A percentile compares a stretch with the other conserved stretches of the same genome.
phyloP scores from a whole-genome alignment of 2,113 vertebrate genomes.

The Erythrolamprus reginae region DNA sequence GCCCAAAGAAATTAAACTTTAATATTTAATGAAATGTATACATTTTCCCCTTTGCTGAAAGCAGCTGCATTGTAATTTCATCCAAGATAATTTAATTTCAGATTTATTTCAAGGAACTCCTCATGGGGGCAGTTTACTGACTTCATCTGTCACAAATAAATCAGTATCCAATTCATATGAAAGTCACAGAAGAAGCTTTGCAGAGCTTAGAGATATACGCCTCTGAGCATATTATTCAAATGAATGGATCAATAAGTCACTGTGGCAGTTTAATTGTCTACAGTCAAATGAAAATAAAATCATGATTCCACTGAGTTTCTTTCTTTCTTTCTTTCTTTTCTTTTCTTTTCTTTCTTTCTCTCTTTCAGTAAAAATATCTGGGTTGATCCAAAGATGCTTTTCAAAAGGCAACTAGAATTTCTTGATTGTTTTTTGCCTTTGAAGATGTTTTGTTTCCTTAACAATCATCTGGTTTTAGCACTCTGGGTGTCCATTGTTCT shows the following conservation, averaged over 20 bases:
- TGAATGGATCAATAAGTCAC: slow-evolving; percentile 58
- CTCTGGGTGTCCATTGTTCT: neutral
- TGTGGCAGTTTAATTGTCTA: slow-evolving; percentile 54
- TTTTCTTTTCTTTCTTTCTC: neutral
- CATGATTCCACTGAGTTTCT: slow-evolving; percentile 16
- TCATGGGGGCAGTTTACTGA: slow-evolving; percentile 64
- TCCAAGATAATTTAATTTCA: slow-evolving; percentile 77
- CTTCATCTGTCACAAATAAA: slow-evolving; percentile 68
- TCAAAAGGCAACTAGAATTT: neutral
- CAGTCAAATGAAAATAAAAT: slow-evolving; percentile 54
- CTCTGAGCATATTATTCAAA: slow-evolving; percentile 38
- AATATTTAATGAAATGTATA: slow-evolving; percentile 87
- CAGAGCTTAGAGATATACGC: slow-evolving; percentile 50
- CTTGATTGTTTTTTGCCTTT: neutral
- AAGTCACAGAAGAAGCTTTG: slow-evolving; percentile 51
- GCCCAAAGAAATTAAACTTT: slow-evolving; percentile 74
- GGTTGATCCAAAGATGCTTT: neutral
- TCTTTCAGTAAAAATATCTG: neutral
- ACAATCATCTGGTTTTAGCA: neutral
- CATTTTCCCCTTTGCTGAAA: slow-evolving; percentile 77
- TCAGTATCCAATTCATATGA: slow-evolving; percentile 69
- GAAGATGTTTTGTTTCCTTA: neutral
- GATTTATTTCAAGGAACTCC: slow-evolving; percentile 76
- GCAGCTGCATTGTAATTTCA: slow-evolving; percentile 76
- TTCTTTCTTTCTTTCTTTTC: neutral